Conservation (phyloP, 2,113 vertebrate species). For the Gasterosteus aculeatus region DNA sequence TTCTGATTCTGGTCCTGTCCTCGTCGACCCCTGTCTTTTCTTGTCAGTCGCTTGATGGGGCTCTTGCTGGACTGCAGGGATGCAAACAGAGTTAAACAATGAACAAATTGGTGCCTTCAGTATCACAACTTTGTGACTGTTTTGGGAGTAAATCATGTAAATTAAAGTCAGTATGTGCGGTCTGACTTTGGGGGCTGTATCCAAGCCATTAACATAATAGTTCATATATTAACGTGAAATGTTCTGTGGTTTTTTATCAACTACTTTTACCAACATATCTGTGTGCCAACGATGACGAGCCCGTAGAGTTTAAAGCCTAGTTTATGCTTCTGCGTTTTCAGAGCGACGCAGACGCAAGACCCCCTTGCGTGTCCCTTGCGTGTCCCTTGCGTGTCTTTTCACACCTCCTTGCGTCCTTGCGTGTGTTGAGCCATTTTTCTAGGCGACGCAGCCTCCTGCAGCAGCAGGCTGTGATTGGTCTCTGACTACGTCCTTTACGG, state of each 20-base stretch:
- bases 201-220: not conserved
- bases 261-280: not conserved
- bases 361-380: no score
- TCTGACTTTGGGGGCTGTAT: not conserved
- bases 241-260: not conserved
- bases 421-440: no score
- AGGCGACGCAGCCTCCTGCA: no score
- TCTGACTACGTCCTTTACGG: no score
- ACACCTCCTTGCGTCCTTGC: no score
- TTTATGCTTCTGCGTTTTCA: no score
- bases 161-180: conserved; percentile 1
- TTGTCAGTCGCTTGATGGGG: conserved; percentile 89
- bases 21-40: conserved; percentile 86
- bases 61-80: conserved; percentile 86
- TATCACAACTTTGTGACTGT: conserved; percentile 1
- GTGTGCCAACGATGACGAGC: no score
- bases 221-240: not conserved
- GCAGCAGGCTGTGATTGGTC: no score
- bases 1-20: conserved; percentile 69
- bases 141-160: conserved; percentile 1
- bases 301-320: no score
- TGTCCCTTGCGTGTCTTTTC: no score
- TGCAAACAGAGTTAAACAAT: not conserved
- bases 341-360: no score
- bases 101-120: not conserved